Base-by-base conservation (phyloP, 2,888 invertebrate genomes). In the Myathropa florea region DNA sequence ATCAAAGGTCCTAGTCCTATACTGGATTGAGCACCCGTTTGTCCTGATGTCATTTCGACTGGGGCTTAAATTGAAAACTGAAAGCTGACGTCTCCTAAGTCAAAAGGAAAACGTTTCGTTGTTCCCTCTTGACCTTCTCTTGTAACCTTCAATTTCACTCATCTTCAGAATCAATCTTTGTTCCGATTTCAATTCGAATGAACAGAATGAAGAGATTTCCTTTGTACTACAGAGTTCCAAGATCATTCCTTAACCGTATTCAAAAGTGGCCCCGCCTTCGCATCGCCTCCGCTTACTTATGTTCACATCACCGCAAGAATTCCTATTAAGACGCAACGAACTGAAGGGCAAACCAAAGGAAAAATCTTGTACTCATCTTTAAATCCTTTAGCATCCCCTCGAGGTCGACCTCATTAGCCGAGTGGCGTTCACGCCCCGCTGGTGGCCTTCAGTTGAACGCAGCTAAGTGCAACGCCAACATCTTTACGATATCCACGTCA, bases 381-480 rank as follows among this genome's bases (percentile, higher is more conserved):
- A 2, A 46, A 7, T 18, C 46, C 7, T 18, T 0, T 39, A 4
- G 2, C 36, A 12, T 1, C 39, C 3, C n/a, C 12, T 6, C 46
- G 18, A 46, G 18, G 18, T 46, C 18, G 46, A 46, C 46, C 46
- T 46, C 46, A 46, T 46, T 46, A 46, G 46, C 46, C 46, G 18
- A 18, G 46, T 18, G 18, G 46, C 46, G n/a, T 18, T 18, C 0
- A 46, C 46, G 33, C 33, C 12, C 33, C 18, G 18, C 2, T 18
- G 18, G 18, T 14, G 23, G 36, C 53, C 68, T 61, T 68, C 18
- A 46, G 18, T 28, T 23, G 71, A 79, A 65, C 60, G 53, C 59
- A 64, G 2, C 73, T 64, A 53, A 83, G 63, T 78, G 73, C 83
- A 68, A 33, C 53, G 73, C 18, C 24, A 28, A 39, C 60, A 70